phyloP scores from a whole-genome alignment of 23 tunicate species.

The Trididemnum miniatum region DNA sequence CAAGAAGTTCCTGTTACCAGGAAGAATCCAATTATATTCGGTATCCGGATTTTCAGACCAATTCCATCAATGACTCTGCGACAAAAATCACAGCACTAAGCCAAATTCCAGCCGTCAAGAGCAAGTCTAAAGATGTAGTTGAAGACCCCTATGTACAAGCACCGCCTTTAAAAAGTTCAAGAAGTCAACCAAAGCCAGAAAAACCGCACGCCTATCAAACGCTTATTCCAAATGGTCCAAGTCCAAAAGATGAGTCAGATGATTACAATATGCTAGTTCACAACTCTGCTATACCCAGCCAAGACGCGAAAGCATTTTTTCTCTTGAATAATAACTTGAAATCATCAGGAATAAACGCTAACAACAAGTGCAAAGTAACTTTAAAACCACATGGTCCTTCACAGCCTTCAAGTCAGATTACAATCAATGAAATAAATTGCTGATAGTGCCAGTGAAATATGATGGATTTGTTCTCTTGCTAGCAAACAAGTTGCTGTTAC shows the following conservation, averaged over 20 bases:
- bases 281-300: slow-evolving; percentile 11
- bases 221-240: slow-evolving; percentile 4
- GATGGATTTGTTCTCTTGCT: too few relatives aligned
- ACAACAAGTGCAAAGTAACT: neutral
- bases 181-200: slow-evolving; percentile 19
- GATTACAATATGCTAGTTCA: slow-evolving; percentile 36
- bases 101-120: neutral
- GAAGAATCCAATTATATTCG: slow-evolving; percentile 8
- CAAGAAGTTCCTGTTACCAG: neutral
- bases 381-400: slow-evolving; percentile 10
- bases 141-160: slow-evolving; percentile 42
- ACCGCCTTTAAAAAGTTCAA: slow-evolving; percentile 39
- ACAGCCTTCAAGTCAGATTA: too few relatives aligned
- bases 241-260: neutral
- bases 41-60: neutral
- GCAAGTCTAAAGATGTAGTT: slow-evolving; percentile 9
- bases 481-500: too few relatives aligned
- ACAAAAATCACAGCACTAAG: neutral
- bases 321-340: slow-evolving; percentile 1
- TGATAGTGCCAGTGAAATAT: too few relatives aligned
- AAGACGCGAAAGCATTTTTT: slow-evolving; percentile 13
- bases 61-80: neutral
- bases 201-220: slow-evolving; percentile 18
- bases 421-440: too few relatives aligned
- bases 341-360: neutral